Evolutionary conservation across 2,797 vertebrate species (phyloP), one percentile per base, ranked within the genome.

Genomic region (Crax fasciolata): DNA sequence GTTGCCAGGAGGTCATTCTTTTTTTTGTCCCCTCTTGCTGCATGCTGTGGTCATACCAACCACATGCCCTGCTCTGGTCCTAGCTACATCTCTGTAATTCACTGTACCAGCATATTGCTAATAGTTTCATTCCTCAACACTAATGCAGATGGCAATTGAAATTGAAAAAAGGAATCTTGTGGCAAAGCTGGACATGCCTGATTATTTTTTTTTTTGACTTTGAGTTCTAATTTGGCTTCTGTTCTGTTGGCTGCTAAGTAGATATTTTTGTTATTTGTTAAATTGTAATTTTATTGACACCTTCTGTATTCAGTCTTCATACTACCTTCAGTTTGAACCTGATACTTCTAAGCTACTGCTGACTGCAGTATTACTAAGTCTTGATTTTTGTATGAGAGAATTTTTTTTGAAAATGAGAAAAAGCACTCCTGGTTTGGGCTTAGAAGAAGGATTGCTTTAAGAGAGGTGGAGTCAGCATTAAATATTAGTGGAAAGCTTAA

Each of bases 261-360:
- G 20, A 19, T 83, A 27, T 63, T 82, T 93, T 70, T 86, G 55
- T 89, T 6, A 18, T 71, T 63, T 84, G 12, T 67, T 70, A 70
- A 90, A 75, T 85, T 85, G 23, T 67, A 13, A 32, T 81, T 78
- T 35, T 76, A 0, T 88, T 88, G 58, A 35, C 59, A 90, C 38
- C 63, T 91, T 2, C 21, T 57, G 1, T 52, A 2, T 59, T 24
- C 39, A 35, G 14, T 68, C 51, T 44, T 86, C 55, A 66, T 57
- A 10, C 21, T 68, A 48, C 49, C 57, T 83, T 92, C 54, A 65
- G 35, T 86, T 90, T 79, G 83, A 95, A 84, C 35, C 43, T 90
- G 39, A 48, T 79, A 70, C 66, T 88, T 95, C 81, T 90, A 61
- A 78, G 55, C 55, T 84, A 28, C 63, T 82, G 25, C 67, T 79